Evolutionary conservation across 1,140 invertebrate genomes (phyloP), one percentile per base, ranked within the genome.

Genomic region (Aphelinus atriplicis): DNA sequence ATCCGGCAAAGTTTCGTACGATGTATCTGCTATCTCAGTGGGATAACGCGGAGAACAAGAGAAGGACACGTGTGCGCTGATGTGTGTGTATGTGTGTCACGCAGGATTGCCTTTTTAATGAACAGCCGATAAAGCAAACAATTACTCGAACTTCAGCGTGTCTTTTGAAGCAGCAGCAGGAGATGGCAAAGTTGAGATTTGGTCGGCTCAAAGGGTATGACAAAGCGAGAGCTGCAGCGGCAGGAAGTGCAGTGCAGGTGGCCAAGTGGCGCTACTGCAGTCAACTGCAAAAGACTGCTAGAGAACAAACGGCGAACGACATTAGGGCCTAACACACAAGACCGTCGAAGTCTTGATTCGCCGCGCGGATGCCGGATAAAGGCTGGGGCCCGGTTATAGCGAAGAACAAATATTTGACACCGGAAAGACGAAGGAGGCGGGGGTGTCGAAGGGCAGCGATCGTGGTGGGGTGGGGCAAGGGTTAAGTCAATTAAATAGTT

Each of bases 401-500:
- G 58, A 51, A 57, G 60, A 64, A 47, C 66, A 75, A 75, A 75
- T 75, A 75, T 75, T 75, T 75, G 66, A 63, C 67, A 1, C 56
- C 56, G 65, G 72, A 74, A 68, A 68, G 72, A 74, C 68, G 56
- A 57, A 55, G 60, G 55, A 43, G 71, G 45, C 9, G 4, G 9
- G 43, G 65, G 51, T 56, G 65, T 61, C 43, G 48, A 56, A 26
- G 65, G 58, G 56, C 48, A 46, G n/a, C 47, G 26, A 61, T 48
- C 9, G 42, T 10, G 43, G 9, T 9, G 42, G 42, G 64, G 46
- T 9, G 50, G 56, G n/a, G 66, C 53, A 6, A 61, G 68, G 65
- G 65, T 77, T 65, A 73, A 77, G 71, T 77, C 72, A 74, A 74
- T 77, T 73, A 71, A 77, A 74, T 77, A 77, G 76, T 77, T 77